Evolutionary conservation across 1,140 invertebrate species (phyloP), one percentile per base, ranked within the genome.

Genomic region (Zaprionus africanus): DNA sequence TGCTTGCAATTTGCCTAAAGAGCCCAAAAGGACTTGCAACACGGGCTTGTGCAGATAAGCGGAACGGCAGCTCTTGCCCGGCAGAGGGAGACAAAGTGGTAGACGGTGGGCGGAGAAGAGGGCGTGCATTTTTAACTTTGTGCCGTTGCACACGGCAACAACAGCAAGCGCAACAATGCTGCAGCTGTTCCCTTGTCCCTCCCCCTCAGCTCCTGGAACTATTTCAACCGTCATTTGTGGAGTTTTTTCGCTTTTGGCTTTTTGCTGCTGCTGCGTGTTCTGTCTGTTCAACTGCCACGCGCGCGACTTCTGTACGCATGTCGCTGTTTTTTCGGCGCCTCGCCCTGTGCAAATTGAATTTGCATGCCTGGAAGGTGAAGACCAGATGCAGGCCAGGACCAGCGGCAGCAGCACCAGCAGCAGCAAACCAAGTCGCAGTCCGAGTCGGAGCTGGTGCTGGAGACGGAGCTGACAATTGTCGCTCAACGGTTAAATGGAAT

Each of bases 271-370:
- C 34, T 31, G 9, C 31, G 31, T 11, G 31, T 31, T 2, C 9
- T 34, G 9, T 6, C 51, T 60, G 56, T 76, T 78, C 80, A 86
- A 80, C 83, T 86, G 83, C 65, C 84, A 87, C 74, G 68, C 58
- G 81, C 81, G 81, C 84, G 78, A 88, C 84, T 84, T 78, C 78
- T 67, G 74, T 76, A 88, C 84, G 84, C 81, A 87, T 87, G 67
- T 88, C 71, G 56, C 66, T 67, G 59, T 65, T 79, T 87, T 76
- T 78, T 69, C 65, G 38, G 34, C 31, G 36, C 36, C 53, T 28
- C n/a, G 15, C 56, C 65, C 72, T 71, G 64, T 51, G 78, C 78
- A 88, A 87, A 87, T 87, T 87, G 85, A 87, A 87, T 87, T 87
- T 88, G 81, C 81, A 83, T 88, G 71, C 74, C 84, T 76, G 62